These are phyloP conservation scores for Syngnathus typhle DNA, from an alignment of 2,113 vertebrate genomes.

Conservation along the genomic window DNA sequence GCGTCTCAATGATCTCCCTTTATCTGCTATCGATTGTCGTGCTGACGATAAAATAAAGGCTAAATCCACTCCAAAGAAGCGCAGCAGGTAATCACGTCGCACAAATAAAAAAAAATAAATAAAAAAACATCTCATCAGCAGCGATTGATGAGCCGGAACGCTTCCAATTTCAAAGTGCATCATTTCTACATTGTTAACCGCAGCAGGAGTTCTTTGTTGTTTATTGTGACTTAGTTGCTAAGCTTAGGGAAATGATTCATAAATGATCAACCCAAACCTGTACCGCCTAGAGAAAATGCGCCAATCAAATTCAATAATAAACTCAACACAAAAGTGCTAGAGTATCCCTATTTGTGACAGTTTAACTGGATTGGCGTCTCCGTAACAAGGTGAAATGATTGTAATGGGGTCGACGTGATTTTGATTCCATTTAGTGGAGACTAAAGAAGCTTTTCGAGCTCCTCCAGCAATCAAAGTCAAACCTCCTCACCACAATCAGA, in stretches of 20 bases:
- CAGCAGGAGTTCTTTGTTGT: background rate
- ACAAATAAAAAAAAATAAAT: background rate
- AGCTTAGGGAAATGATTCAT: background rate
- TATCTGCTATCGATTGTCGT: conserved; percentile 14
- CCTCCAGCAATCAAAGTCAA: background rate
- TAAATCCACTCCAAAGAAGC: conserved; percentile 7
- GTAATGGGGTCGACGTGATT: background rate
- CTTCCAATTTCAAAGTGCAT: background rate
- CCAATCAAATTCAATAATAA: no score
- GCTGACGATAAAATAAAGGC: conserved; percentile 11
- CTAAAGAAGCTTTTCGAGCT: background rate
- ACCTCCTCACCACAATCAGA: background rate
- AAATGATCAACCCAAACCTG: background rate
- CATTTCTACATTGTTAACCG: conserved; percentile 2
- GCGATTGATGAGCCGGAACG: background rate
- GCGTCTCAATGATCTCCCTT: conserved; percentile 15
- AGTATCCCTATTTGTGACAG: background rate
- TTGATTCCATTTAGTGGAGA: background rate
- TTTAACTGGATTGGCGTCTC: background rate
- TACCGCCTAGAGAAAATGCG: no score
- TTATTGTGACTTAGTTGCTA: background rate
- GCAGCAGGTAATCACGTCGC: background rate
- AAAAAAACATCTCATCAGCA: background rate
- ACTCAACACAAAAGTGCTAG: background rate
- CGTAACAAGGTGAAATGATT: background rate